Evolutionary conservation across 2,888 invertebrate species (phyloP).

Genomic region (Leptinotarsa peninsularis): DNA sequence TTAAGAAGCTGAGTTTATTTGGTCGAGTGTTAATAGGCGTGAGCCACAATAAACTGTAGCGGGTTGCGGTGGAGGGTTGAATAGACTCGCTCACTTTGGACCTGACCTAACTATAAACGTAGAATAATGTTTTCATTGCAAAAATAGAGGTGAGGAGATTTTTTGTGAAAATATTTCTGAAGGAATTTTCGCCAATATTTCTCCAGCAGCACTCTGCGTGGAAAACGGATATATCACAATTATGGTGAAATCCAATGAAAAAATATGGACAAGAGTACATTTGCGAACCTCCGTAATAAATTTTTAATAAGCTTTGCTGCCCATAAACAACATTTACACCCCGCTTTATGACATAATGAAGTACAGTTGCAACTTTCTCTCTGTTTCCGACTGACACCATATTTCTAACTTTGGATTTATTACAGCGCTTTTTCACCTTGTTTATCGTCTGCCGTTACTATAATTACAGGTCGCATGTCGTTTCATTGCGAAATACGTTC

Average conservation of each 20-base stretch:
- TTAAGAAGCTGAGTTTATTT: no score
- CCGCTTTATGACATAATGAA: slow-evolving; percentile 19
- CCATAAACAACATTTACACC: slow-evolving; percentile 14
- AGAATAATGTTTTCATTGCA: no score
- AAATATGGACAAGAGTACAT: not conserved
- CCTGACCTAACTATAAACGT: no score
- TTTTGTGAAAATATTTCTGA: no score
- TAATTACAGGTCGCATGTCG: not conserved
- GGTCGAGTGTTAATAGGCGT: no score
- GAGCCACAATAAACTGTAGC: no score
- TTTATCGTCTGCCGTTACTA: slow-evolving; percentile 7
- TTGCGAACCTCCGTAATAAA: not conserved
- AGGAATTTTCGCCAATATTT: no score
- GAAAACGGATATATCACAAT: not conserved
- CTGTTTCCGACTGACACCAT: slow-evolving; percentile 17
- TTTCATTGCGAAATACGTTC: not conserved
- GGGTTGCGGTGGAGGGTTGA: no score
- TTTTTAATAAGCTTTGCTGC: not conserved
- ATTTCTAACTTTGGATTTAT: slow-evolving; percentile 23
- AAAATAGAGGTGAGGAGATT: no score
- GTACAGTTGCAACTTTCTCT: slow-evolving; percentile 25
- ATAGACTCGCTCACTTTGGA: no score
- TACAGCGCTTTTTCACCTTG: slow-evolving; percentile 3
- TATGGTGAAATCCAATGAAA: not conserved
- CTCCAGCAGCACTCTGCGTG: not conserved